phyloP scores from a whole-genome alignment of 92 coral and sea anemone species.

The Phenganax marumi region DNA sequence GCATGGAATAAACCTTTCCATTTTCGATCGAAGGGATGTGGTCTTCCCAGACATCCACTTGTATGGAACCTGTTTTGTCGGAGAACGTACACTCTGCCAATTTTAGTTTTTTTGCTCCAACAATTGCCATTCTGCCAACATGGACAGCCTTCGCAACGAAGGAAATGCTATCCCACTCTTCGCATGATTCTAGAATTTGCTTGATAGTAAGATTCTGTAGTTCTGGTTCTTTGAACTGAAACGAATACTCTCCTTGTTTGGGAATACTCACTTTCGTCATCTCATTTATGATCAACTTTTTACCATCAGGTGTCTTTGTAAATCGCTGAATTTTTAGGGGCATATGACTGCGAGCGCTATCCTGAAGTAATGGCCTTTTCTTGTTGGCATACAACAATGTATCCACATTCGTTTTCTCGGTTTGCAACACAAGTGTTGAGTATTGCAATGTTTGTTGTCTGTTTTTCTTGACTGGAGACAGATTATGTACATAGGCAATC shows the following conservation, averaged over 20 bases:
- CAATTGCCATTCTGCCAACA: background rate
- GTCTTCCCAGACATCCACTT: conserved; percentile 3
- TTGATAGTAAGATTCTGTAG: background rate
- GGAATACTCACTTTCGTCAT: conserved; percentile 11
- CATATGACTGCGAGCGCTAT: background rate
- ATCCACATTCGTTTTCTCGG: background rate
- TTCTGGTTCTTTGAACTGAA: background rate
- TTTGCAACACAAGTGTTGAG: conserved; percentile 1
- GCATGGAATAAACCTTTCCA: conserved; percentile 1
- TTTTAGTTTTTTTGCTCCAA: conserved; percentile 11
- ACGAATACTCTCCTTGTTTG: conserved; percentile 12
- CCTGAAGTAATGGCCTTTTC: conserved; percentile 8
- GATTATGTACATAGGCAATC: conserved; percentile 26
- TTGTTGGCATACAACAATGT: conserved; percentile 16
- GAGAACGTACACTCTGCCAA: background rate
- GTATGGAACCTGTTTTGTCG: conserved; percentile 2
- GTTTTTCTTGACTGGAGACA: conserved; percentile 14
- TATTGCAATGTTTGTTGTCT: background rate
- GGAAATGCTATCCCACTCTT: conserved; percentile 32
- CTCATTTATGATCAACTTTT: conserved; percentile 24
- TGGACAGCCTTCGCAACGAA: conserved; percentile 2
- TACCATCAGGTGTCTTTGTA: conserved; percentile 9
- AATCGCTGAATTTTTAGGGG: background rate
- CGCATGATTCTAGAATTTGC: background rate
- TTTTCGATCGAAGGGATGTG: background rate